Evolutionary conservation across 2,797 vertebrate species (phyloP).

Genomic region (Podarcis siculus): DNA sequence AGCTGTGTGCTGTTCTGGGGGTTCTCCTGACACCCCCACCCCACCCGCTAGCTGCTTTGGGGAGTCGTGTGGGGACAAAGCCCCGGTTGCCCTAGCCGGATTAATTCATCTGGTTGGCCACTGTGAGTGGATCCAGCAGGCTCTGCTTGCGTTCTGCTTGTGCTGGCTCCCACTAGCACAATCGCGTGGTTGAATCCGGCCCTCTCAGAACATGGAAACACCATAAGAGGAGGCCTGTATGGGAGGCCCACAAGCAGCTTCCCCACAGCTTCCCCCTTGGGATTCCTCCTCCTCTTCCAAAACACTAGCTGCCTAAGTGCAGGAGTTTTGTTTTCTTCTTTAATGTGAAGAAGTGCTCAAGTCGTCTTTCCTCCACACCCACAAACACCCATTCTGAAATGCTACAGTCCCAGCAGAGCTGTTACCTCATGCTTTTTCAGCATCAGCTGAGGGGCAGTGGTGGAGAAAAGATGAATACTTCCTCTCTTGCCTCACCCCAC

Average conservation of each 20-base stretch:
- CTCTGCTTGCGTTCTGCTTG: too few species aligned
- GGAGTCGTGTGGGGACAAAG: too few species aligned
- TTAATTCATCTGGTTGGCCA: too few species aligned
- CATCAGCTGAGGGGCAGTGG: neutral
- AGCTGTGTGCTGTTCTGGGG: too few species aligned
- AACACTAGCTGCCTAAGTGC: neutral
- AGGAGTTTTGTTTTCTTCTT: neutral
- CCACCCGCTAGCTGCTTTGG: too few species aligned
- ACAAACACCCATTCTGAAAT: neutral
- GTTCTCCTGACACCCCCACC: too few species aligned
- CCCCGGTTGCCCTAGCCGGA: too few species aligned
- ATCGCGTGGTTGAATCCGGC: too few species aligned
- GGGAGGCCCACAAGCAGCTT: neutral
- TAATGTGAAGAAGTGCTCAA: neutral
- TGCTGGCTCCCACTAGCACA: too few species aligned
- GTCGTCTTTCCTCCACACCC: too few species aligned
- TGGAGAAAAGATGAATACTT: neutral
- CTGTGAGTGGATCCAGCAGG: too few species aligned
- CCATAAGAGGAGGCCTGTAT: neutral
- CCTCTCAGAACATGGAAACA: too few species aligned
- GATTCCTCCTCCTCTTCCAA: neutral
- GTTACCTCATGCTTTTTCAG: neutral
- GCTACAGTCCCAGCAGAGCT: neutral
- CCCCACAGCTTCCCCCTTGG: neutral
- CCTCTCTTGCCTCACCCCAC: neutral